These are phyloP conservation scores for Heterochromis multidens DNA, from an alignment of 2,113 vertebrate species.

Conservation along the genomic window DNA sequence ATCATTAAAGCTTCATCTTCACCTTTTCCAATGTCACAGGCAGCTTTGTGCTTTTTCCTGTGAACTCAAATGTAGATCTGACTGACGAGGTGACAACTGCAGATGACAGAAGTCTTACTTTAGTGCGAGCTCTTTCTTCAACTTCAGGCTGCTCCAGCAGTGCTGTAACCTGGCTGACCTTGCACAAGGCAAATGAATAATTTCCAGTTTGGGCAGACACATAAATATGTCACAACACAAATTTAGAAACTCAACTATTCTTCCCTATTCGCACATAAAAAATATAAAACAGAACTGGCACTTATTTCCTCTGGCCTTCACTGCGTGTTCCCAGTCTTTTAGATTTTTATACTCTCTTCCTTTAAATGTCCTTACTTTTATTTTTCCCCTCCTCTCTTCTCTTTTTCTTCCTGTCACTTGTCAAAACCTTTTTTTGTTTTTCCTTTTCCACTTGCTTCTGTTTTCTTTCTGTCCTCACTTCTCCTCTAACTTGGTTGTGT, in stretches of 20 bases:
- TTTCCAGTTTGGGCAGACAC: neutral
- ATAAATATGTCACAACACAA: slow-evolving; percentile 13
- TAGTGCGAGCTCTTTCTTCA: neutral
- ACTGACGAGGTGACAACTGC: neutral
- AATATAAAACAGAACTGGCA: slow-evolving; percentile 1
- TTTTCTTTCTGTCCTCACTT: neutral
- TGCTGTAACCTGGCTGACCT: neutral
- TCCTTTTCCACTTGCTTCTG: neutral
- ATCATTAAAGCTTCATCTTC: neutral
- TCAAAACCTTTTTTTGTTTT: neutral
- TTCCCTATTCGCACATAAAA: neutral
- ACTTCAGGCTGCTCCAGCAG: neutral
- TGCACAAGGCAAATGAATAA: neutral
- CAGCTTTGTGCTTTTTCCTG: slow-evolving; percentile 5
- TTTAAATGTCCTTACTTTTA: neutral
- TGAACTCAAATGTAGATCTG: neutral
- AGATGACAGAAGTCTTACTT: neutral
- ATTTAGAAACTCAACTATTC: neutral
- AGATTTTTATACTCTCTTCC: slow-evolving; percentile 1
- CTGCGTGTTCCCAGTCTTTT: neutral
- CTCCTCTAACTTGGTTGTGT: neutral
- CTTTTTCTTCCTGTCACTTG: slow-evolving; percentile 10
- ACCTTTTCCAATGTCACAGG: neutral
- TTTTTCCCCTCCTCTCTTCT: neutral
- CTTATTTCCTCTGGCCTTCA: neutral